Conservation (phyloP, 2,888 invertebrate genomes). For the Tachina lurida region DNA sequence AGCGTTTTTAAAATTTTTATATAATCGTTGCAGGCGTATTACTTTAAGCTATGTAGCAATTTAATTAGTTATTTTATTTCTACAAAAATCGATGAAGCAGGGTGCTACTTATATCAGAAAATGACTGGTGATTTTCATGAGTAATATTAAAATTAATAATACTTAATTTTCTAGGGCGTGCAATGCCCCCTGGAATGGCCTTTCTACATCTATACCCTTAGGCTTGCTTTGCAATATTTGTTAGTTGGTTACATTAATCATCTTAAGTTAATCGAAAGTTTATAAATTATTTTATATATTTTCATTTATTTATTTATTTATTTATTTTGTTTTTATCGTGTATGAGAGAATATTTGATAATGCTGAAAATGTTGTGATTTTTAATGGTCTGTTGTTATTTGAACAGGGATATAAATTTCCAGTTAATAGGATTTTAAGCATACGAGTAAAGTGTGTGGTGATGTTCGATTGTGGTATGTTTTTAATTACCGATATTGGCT, state of each 20-base stretch:
- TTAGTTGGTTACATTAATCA: constrained; percentile 34
- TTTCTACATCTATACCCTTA: too few relatives aligned
- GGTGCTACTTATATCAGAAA: too few relatives aligned
- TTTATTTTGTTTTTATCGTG: constrained; percentile 3
- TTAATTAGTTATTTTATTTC: too few relatives aligned
- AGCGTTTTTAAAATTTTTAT: too few relatives aligned
- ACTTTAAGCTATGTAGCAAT: too few relatives aligned
- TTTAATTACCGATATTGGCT: constrained; percentile 69
- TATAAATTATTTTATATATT: constrained; percentile 23
- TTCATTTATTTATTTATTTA: background rate
- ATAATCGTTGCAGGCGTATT: too few relatives aligned
- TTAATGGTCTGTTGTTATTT: constrained; percentile 61
- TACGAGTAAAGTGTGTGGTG: constrained; percentile 45
- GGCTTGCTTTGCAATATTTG: too few relatives aligned
- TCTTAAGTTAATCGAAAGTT: constrained; percentile 19
- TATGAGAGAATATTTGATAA: constrained; percentile 42
- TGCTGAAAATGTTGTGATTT: constrained; percentile 59
- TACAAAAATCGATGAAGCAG: too few relatives aligned
- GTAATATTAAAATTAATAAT: too few relatives aligned
- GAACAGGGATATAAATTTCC: constrained; percentile 67
- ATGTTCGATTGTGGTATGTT: constrained; percentile 61
- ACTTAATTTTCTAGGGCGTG: too few relatives aligned
- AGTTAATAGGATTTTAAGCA: constrained; percentile 73
- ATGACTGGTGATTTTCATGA: too few relatives aligned
- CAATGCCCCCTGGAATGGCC: too few relatives aligned